Base-by-base conservation (phyloP, 2,888 invertebrate species). In the Sphecodes monilicornis region DNA sequence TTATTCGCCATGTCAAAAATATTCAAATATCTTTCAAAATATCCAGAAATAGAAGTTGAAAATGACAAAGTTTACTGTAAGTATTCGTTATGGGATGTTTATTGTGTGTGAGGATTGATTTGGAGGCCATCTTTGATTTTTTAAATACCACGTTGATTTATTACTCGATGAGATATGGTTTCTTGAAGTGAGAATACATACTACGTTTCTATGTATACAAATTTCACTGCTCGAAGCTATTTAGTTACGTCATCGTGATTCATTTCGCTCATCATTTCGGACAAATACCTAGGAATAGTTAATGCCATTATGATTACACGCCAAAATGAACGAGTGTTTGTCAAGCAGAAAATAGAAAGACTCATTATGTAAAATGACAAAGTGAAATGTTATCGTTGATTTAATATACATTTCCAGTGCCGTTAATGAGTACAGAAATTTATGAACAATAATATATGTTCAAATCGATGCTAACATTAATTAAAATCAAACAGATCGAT, bases 221-320 rank as follows among this genome's bases (percentile, higher is more conserved):
- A 66, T 66, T 66, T 66, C 66, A 32, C 66, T 66, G 66, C 66
- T 66, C 66, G 36, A 11, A 66, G 66, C 66, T 66, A 39, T 66
- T 66, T 11, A 22, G 32, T 66, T 66, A 10, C 66, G 66, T 22
- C 66, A 66, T 11, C 10, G n/a, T 18, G 66, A 36, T n/a, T 66
- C 66, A 32, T 66, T 64, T 64, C 32, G 29, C 64, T 32, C 32
- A 32, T 64, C 64, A 32, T 64, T 36, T n/a, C 66, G 22, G 64
- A 18, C 64, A 32, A 66, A 36, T 66, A 66, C n/a, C 66, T 32
- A 39, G 66, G n/a, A 18, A 64, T 29, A 29, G 29, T 16, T n/a
- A 29, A 16, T 29, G 64, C 10, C 64, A 32, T 32, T 64, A 22
- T 32, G 64, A 22, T 64, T 5, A 8, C 64, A 22, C 22, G 1